Base-by-base conservation (phyloP, 2,888 invertebrate genomes). In the Eremobia ochroleuca region DNA sequence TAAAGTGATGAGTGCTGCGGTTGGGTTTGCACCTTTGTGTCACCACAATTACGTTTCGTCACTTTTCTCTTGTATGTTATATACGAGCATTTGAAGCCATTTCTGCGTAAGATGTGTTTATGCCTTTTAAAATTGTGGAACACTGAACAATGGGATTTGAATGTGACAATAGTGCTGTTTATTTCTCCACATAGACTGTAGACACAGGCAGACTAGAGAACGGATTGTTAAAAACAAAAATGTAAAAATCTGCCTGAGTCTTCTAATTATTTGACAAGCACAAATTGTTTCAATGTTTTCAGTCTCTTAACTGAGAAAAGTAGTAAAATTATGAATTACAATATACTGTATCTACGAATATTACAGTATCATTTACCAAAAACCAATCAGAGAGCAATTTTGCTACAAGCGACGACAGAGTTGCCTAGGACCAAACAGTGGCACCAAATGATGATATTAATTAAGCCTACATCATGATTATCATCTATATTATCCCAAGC, bases 21-120 rank as follows among this genome's bases (percentile, higher is more conserved):
- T 76, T 71, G 25, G 28, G 59, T 75, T 83, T 75, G 55, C 81
- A 78, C 66, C 70, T 84, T 66, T 67, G 46, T 71, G n/a, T 71
- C 73, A 70, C 84, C 66, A 58, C 61, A 80, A 85, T 79, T 74
- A 71, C 21, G 40, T 72, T 58, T 68, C 73, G 65, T 49, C 64
- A 65, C 58, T 76, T 76, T 58, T 72, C 72, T 49, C 59, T 71
- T 68, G 49, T 62, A 15, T 65, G 73, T 37, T 69, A 69, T 66
- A 25, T 69, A 65, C 61, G 18, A 37, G 21, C 71, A 68, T 43
- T 61, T 66, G n/a, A 74, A 55, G 31, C 13, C 34, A 43, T 40
- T 31, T 49, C 55, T 64, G 55, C 46, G 34, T 52, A 21, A 67
- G 28, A 78, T 58, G n/a, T 79, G 66, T 46, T 74, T 49, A 55